A percentile compares a stretch with the other conserved stretches of the same genome.
Conservation (phyloP, 1,140 invertebrate species). For the Drosophila littoralis region DNA sequence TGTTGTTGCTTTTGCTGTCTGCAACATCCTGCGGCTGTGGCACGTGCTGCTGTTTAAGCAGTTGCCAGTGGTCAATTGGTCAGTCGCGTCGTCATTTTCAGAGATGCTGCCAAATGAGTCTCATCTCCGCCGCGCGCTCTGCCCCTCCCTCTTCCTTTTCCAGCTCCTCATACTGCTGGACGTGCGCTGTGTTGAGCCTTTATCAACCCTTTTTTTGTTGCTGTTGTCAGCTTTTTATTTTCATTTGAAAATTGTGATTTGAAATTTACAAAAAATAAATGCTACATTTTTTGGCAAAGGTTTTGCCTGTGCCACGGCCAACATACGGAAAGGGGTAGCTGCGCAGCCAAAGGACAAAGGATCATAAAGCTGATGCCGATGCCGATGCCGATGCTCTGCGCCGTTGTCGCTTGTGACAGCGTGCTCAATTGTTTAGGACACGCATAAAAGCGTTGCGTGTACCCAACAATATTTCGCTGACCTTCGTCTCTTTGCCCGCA, state of each 20-base stretch:
- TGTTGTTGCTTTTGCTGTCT: conserved; percentile 33
- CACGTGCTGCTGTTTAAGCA: conserved; percentile 66
- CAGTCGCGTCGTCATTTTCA: conserved; percentile 31
- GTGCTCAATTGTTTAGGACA: conserved; percentile 69
- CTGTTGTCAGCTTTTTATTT: conserved; percentile 58
- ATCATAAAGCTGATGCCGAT: conserved; percentile 36
- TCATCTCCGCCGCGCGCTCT: too few relatives aligned
- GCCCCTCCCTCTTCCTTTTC: neutral
- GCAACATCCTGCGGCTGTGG: conserved; percentile 37
- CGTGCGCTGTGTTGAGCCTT: neutral
- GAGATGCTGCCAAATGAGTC: neutral
- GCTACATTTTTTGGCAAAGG: conserved; percentile 80
- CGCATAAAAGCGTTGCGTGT: conserved; percentile 54
- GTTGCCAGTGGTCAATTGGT: conserved; percentile 56
- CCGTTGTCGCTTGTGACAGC: conserved; percentile 43
- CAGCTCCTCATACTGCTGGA: neutral
- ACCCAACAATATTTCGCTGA: conserved; percentile 57
- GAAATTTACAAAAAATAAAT: conserved; percentile 64
- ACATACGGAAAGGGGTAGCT: conserved; percentile 68
- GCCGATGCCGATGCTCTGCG: conserved; percentile 48
- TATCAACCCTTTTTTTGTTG: conserved; percentile 64
- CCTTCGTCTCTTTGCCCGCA: conserved; percentile 57
- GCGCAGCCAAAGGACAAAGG: conserved; percentile 45
- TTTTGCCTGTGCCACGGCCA: conserved; percentile 34
- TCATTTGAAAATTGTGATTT: conserved; percentile 69